Evolutionary conservation across 2,888 invertebrate genomes (phyloP), one percentile per base, ranked within the genome.

Genomic region (Lysandra coridon): DNA sequence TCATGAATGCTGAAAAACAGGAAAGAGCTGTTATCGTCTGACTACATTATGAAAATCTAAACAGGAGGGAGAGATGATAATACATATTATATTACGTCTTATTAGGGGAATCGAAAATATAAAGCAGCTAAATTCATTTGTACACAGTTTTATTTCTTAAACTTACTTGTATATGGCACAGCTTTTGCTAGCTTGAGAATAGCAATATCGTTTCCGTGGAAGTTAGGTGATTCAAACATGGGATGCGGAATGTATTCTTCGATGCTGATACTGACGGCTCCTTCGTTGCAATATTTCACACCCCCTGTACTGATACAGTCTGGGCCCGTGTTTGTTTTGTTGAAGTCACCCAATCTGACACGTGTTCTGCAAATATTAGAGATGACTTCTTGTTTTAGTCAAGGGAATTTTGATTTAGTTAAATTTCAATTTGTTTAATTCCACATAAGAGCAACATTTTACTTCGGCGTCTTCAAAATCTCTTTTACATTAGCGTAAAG

Each of bases 331-430:
- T 89, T 87, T 0, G 84, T 82, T 1, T 86, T 91, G 84, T 95
- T 88, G 85, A 91, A 94, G 85, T 95, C 95, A 1, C 95, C 95
- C 2, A 95, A 84, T 62, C 88, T 86, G 1, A 91, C 84, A 81
- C 82, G 86, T 79, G 79, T 80, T 6, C 87, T 88, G 83, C 12
- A 81, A 82, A 62, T 17, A 23, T 23, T 23, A 62, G 12, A 4
- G 12, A 64, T 17, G 17, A 23, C n/a, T 75, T 14, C 30, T 12
- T 23, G n/a, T 37, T 5, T 53, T 17, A 17, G 14, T 57, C 17
- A 17, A 57, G 17, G 10, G 49, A 49, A 49, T 2, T 49, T 49
- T 12, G 10, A 2, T 2, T 12, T 49, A 49, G 49, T 0, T 2
- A 2, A 49, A 49, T 44, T 10, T 2, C 10, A 10, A 10, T 7